Percentiles rank a stretch among this genome's conserved stretches.
Evolutionary conservation across 2,888 invertebrate species (phyloP).

Genomic region (Eucriotettix oculatus): DNA sequence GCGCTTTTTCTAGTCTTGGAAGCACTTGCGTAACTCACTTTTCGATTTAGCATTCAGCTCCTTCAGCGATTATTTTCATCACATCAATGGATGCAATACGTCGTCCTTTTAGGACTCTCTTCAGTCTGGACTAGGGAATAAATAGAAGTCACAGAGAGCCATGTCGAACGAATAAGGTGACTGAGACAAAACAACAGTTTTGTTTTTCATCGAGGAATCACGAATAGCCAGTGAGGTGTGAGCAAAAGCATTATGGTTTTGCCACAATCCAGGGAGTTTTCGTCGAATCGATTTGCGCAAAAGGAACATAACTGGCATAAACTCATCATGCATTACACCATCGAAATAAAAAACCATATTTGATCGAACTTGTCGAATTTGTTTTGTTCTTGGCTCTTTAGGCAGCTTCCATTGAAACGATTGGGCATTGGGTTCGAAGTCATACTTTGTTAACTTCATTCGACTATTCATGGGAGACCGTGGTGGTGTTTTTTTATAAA

Average conservation of each 20-base stretch:
- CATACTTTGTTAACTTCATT: not conserved
- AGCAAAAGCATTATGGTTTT: not conserved
- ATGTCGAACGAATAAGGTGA: not conserved
- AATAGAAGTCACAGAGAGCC: not conserved
- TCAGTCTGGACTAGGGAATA: not conserved
- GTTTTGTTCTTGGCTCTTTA: not conserved
- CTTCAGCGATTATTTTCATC: not conserved
- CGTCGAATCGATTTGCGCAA: not conserved
- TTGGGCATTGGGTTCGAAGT: not conserved
- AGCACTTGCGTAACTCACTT: not conserved
- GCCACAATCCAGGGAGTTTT: not conserved
- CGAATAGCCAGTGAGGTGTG: no score
- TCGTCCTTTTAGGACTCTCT: no score
- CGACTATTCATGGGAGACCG: not conserved
- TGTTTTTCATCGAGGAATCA: not conserved
- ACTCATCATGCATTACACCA: not conserved
- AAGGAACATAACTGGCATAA: not conserved
- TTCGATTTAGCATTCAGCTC: not conserved
- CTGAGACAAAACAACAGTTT: not conserved
- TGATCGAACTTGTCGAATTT: not conserved
- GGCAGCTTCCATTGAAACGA: not conserved
- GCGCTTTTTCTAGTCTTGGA: not conserved
- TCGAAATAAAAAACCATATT: not conserved
- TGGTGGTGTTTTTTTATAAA: no score
- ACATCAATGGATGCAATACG: not conserved